These are phyloP conservation scores for Drosophila flavopinicola DNA, from an alignment of 2,888 invertebrate genomes.

Conservation along the genomic window DNA sequence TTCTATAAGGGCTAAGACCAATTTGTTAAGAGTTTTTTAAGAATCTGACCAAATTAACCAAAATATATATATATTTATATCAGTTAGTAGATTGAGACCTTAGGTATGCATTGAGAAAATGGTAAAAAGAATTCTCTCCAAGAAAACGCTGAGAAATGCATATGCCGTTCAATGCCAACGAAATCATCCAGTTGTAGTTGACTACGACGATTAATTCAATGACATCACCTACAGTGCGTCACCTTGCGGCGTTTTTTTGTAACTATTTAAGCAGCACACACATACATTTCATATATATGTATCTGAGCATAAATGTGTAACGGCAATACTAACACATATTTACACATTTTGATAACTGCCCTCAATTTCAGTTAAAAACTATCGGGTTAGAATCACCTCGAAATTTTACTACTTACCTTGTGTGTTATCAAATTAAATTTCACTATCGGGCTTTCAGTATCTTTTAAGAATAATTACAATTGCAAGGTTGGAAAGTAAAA, in stretches of 20 bases:
- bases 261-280: slow-evolving; percentile 16
- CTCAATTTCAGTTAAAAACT: not conserved
- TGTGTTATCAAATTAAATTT: not conserved
- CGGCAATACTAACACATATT: not conserved
- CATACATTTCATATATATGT: slow-evolving; percentile 1
- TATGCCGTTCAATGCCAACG: slow-evolving; percentile 30
- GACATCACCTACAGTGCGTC: slow-evolving; percentile 62
- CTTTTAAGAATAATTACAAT: not conserved
- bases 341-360: not conserved
- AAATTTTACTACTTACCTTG: not conserved
- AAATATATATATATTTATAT: not conserved
- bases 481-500: too few species aligned
- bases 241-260: slow-evolving; percentile 34
- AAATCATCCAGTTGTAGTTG: slow-evolving; percentile 24
- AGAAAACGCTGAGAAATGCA: slow-evolving; percentile 23
- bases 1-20: too few species aligned
- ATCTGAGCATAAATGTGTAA: not conserved
- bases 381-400: not conserved
- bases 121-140: slow-evolving; percentile 1
- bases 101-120: not conserved
- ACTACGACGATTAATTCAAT: slow-evolving; percentile 41
- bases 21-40: not conserved
- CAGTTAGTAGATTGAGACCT: not conserved
- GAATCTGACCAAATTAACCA: not conserved
- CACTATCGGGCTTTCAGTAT: not conserved